These are phyloP conservation scores for Euzophera pinguis DNA, from an alignment of 2,888 invertebrate genomes.

Conservation along the genomic window DNA sequence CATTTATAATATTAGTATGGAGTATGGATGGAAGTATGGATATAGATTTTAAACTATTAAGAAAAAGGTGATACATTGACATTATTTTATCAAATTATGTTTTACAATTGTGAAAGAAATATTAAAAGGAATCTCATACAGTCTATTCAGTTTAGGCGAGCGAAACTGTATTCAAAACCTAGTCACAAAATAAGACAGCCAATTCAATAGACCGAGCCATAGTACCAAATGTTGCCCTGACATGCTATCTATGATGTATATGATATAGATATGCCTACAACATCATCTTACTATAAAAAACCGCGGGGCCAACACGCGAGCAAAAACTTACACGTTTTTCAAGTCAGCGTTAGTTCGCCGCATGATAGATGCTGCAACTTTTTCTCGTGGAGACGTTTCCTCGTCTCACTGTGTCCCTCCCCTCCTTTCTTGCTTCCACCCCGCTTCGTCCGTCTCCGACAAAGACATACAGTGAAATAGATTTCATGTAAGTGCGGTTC, in stretches of 20 bases:
- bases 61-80: too few relatives aligned
- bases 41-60: too few relatives aligned
- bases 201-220: not conserved
- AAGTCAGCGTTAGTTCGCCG: conserved; percentile 1
- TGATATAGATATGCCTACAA: not conserved
- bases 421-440: not conserved
- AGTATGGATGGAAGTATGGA: too few relatives aligned
- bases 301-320: not conserved
- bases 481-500: not conserved
- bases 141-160: too few relatives aligned
- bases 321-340: conserved; percentile 6
- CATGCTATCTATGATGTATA: not conserved
- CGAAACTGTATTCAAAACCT: too few relatives aligned
- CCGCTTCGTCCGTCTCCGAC: not conserved
- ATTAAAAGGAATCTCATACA: too few relatives aligned
- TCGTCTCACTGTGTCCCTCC: not conserved
- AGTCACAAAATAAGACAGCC: not conserved
- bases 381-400: conserved; percentile 7
- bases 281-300: not conserved
- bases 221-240: not conserved
- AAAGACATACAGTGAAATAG: not conserved
- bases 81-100: too few relatives aligned
- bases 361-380: conserved; percentile 9
- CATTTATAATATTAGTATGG: too few relatives aligned
- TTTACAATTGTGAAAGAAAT: too few relatives aligned